Conservation (phyloP, 2,888 invertebrate species). For the Taenaris catops region DNA sequence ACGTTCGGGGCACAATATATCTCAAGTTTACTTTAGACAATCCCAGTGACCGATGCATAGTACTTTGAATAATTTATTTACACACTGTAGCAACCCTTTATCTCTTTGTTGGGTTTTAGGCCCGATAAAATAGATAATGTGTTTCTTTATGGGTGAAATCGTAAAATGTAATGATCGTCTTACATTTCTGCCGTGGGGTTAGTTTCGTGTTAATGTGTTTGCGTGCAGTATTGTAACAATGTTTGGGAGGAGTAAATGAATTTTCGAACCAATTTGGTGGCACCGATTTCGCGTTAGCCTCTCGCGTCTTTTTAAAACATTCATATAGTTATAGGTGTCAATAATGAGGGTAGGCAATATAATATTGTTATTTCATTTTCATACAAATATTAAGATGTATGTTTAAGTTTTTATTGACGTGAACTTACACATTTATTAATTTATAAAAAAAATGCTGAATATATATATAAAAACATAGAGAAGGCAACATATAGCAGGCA, state of each 20-base stretch:
- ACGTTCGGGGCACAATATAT: slow-evolving; percentile 49
- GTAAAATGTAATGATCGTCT: slow-evolving; percentile 46
- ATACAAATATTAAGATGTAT: too few relatives aligned
- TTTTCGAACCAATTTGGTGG: slow-evolving; percentile 5
- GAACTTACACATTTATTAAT: too few relatives aligned
- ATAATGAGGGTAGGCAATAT: too few relatives aligned
- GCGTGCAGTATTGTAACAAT: slow-evolving; percentile 7
- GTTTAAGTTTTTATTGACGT: too few relatives aligned
- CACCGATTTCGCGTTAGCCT: too few relatives aligned
- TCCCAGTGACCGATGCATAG: slow-evolving; percentile 48
- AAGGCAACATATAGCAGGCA: too few relatives aligned
- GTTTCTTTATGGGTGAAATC: slow-evolving; percentile 63
- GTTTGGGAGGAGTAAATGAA: slow-evolving; percentile 7
- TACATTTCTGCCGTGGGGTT: slow-evolving; percentile 53
- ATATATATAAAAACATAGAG: too few relatives aligned
- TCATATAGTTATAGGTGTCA: too few relatives aligned
- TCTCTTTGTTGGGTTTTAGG: slow-evolving; percentile 68
- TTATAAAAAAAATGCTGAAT: too few relatives aligned
- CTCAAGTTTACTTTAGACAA: slow-evolving; percentile 65
- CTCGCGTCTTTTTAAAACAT: too few relatives aligned
- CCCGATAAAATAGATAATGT: slow-evolving; percentile 72
- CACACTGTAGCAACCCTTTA: slow-evolving; percentile 64
- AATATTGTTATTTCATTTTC: too few relatives aligned
- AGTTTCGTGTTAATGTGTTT: slow-evolving; percentile 28
- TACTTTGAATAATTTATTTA: slow-evolving; percentile 70